Evolutionary conservation across 2,888 invertebrate species (phyloP).

Genomic region (Chaitophorus viminalis): DNA sequence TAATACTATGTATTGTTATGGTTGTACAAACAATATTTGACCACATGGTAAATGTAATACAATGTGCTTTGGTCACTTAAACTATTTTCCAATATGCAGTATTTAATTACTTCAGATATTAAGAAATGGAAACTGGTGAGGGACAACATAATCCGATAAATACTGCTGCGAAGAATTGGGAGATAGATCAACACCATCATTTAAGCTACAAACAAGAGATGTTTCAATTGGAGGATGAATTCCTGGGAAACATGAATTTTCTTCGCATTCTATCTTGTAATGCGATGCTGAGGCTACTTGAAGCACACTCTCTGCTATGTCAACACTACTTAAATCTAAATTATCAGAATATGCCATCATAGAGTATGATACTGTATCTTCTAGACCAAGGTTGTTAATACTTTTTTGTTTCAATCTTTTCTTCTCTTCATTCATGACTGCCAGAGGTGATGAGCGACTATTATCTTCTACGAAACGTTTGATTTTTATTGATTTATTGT

Average conservation of each 20-base stretch:
- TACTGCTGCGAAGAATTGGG: conserved; percentile 56
- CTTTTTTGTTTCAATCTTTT: conserved; percentile 42
- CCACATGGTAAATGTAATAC: neutral
- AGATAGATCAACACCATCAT: conserved; percentile 48
- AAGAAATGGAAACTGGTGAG: conserved; percentile 58
- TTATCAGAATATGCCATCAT: conserved; percentile 49
- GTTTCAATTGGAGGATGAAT: conserved; percentile 60
- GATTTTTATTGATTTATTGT: neutral
- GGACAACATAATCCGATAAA: conserved; percentile 54
- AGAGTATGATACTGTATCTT: conserved; percentile 46
- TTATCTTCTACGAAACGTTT: conserved; percentile 50
- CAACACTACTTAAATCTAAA: conserved; percentile 53
- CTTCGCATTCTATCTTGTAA: conserved; percentile 59
- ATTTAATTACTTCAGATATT: conserved; percentile 32
- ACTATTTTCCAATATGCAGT: neutral
- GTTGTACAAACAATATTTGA: neutral
- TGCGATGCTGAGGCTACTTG: conserved; percentile 45
- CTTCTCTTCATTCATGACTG: conserved; percentile 51
- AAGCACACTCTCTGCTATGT: conserved; percentile 55
- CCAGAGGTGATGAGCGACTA: conserved; percentile 46
- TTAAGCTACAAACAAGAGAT: conserved; percentile 56
- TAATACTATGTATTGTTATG: too few species aligned
- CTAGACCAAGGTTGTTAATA: neutral
- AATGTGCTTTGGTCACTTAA: neutral
- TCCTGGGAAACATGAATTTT: conserved; percentile 58